A percentile compares a stretch with the other conserved stretches of the same genome.
Conservation (phyloP, 2,888 invertebrate genomes). For the Magallana nippona region DNA sequence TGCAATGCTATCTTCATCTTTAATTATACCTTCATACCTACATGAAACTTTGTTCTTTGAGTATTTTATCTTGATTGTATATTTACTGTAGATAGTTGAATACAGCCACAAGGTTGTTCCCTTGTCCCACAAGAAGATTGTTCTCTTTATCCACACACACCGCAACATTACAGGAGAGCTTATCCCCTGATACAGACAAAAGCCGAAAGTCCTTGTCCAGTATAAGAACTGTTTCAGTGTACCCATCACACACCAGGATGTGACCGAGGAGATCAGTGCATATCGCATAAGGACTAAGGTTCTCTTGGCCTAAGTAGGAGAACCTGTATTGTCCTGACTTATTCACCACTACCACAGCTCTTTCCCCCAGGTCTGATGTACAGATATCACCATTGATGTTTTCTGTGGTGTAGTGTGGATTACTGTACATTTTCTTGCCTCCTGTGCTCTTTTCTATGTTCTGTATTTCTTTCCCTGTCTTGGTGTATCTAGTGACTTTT, state of each 20-base stretch:
- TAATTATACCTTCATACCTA: no score
- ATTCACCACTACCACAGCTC: neutral
- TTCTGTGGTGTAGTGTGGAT: neutral
- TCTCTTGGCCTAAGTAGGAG: neutral
- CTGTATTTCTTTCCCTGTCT: neutral
- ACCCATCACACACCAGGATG: constrained; percentile 1
- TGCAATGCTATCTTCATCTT: no score
- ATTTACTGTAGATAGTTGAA: neutral
- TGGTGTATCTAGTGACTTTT: neutral
- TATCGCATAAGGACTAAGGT: neutral
- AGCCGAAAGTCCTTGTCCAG: neutral
- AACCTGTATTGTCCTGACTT: neutral
- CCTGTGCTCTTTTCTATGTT: neutral
- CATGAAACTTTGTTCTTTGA: no score
- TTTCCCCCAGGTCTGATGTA: neutral
- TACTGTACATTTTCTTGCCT: neutral
- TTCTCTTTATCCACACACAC: neutral
- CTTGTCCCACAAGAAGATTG: neutral
- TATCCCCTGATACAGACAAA: neutral
- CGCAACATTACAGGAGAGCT: neutral
- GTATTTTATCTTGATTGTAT: no score
- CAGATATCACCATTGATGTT: constrained; percentile 6
- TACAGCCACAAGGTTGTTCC: neutral
- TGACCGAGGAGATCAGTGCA: neutral
- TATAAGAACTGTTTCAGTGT: neutral